These are phyloP conservation scores for Schizotus pectinicornis DNA, from an alignment of 2,888 invertebrate species.

Conservation along the genomic window DNA sequence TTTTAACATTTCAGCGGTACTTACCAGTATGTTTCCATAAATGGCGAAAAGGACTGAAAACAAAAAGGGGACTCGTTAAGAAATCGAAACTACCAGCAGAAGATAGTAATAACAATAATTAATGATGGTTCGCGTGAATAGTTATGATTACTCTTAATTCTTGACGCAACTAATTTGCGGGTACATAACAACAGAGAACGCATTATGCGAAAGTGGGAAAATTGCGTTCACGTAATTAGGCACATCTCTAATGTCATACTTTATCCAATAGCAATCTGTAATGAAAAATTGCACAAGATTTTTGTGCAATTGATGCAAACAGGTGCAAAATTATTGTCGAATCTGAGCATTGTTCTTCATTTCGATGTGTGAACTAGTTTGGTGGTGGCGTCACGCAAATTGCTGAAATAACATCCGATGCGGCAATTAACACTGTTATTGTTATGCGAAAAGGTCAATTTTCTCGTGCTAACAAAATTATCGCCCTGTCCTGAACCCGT, in stretches of 20 bases:
- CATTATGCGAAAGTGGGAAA: background rate
- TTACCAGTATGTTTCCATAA: slow-evolving; percentile 32
- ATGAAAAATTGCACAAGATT: slow-evolving; percentile 1
- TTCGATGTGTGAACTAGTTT: background rate
- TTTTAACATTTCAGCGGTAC: slow-evolving; percentile 11
- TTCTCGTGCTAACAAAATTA: no score
- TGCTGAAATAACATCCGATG: no score
- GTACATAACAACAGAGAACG: background rate
- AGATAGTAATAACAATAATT: slow-evolving; percentile 6
- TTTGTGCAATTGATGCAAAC: background rate
- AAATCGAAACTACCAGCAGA: slow-evolving; percentile 3
- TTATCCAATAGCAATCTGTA: background rate
- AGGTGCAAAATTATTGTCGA: background rate
- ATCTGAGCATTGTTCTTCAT: background rate
- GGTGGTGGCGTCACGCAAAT: no score
- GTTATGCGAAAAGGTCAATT: no score
- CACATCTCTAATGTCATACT: background rate
- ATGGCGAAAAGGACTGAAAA: slow-evolving; percentile 34
- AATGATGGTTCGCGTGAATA: background rate
- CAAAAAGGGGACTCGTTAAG: slow-evolving; percentile 8
- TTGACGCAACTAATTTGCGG: background rate
- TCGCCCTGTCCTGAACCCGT: no score
- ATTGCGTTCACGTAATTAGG: no score
- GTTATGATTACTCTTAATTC: slow-evolving; percentile 4
- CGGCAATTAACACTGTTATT: no score